Percentiles rank a stretch among this genome's conserved stretches.
Evolutionary conservation across 2,797 vertebrate species (phyloP).

Genomic region (Gorsachius magnificus): DNA sequence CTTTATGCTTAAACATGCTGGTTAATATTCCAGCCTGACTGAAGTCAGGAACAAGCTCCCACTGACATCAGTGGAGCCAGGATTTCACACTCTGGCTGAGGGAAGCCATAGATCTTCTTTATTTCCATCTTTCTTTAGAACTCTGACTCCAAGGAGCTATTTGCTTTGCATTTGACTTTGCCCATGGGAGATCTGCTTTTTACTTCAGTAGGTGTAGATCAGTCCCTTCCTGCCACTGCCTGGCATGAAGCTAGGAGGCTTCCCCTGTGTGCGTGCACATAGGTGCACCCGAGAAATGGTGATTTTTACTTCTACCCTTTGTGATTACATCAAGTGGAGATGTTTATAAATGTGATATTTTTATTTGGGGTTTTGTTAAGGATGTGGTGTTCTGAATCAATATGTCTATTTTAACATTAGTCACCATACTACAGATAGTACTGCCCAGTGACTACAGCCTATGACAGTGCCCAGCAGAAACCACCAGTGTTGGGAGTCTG

Average conservation of each 20-base stretch:
- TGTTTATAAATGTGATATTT: background rate
- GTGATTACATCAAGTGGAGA: background rate
- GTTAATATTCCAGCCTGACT: background rate
- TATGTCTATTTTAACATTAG: background rate
- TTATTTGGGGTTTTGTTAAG: background rate
- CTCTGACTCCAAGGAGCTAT: constrained; percentile 13
- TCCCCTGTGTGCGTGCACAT: background rate
- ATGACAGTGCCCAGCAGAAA: background rate
- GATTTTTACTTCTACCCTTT: background rate
- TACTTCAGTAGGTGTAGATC: background rate
- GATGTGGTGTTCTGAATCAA: background rate
- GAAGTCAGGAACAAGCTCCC: background rate
- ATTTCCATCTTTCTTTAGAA: background rate
- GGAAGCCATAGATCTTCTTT: background rate
- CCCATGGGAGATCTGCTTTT: background rate
- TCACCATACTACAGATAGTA: background rate
- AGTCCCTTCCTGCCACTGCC: background rate
- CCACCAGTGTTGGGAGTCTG: background rate
- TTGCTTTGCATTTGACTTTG: constrained; percentile 32
- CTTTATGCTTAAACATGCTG: background rate
- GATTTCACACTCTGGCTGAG: background rate
- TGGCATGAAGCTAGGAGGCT: background rate
- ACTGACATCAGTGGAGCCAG: background rate
- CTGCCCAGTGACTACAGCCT: background rate
- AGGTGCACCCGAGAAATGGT: rapidly evolving